A percentile compares a stretch with the other conserved stretches of the same genome.
Conservation (phyloP, 2,888 invertebrate genomes). For the Drosophila stalkeri region DNA sequence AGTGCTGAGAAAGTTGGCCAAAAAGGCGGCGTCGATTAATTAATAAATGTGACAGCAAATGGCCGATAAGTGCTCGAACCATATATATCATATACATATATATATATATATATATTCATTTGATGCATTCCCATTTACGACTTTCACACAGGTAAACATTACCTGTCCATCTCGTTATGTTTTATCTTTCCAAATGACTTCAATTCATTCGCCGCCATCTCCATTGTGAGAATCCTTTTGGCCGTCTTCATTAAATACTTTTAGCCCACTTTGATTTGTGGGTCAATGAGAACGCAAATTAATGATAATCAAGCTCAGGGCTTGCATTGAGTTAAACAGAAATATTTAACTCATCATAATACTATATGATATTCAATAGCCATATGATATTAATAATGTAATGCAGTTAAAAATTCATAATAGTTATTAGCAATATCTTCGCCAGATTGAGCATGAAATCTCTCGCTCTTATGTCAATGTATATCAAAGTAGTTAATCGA, state of each 20-base stretch:
- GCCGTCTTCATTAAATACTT: slow-evolving; percentile 4
- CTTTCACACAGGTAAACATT: slow-evolving; percentile 40
- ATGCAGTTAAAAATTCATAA: background rate
- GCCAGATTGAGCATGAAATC: background rate
- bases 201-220: slow-evolving; percentile 32
- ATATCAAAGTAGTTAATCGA: background rate
- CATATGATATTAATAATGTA: background rate
- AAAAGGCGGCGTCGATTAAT: slow-evolving; percentile 70
- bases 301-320: background rate
- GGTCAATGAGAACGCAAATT: background rate
- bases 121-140: background rate
- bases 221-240: slow-evolving; percentile 32
- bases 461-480: background rate
- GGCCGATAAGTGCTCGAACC: slow-evolving; percentile 65
- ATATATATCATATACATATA: background rate
- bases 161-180: slow-evolving; percentile 34
- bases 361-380: background rate
- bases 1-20: slow-evolving; percentile 71
- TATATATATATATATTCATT: background rate
- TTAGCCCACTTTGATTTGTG: slow-evolving; percentile 1
- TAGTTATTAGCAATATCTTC: too few species aligned
- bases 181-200: slow-evolving; percentile 11
- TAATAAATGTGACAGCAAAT: slow-evolving; percentile 82
- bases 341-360: too few species aligned
- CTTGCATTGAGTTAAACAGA: background rate